These are phyloP conservation scores for Cichladusa arquata DNA, from an alignment of 2,113 vertebrate species.

Conservation along the genomic window DNA sequence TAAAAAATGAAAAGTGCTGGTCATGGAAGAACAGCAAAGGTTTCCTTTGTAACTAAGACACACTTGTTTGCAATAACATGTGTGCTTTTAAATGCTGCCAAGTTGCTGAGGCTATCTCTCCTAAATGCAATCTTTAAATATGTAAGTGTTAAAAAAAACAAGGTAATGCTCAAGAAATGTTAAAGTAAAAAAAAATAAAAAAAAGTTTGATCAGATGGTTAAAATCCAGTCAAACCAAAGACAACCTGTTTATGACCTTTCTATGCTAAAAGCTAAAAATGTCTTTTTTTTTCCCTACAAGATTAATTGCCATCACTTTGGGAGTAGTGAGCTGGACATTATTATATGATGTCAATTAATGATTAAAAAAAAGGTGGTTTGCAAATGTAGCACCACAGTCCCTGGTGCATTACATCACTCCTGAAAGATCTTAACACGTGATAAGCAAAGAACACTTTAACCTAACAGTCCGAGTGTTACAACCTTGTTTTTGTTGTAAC, in stretches of 20 bases:
- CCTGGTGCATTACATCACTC: slow-evolving; percentile 37
- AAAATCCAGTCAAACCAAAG: slow-evolving; percentile 39
- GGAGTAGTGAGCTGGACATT: slow-evolving; percentile 42
- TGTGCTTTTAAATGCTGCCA: slow-evolving; percentile 37
- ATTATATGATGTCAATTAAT: slow-evolving; percentile 59
- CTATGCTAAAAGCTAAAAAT: slow-evolving; percentile 46
- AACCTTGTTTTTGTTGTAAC: slow-evolving; percentile 40
- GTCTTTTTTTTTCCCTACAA: background rate
- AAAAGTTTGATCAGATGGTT: slow-evolving; percentile 37
- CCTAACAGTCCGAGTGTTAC: slow-evolving; percentile 51
- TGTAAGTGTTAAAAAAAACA: slow-evolving; percentile 53
- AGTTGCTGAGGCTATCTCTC: slow-evolving; percentile 35
- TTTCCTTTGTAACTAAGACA: slow-evolving; percentile 45
- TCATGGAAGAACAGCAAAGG: background rate
- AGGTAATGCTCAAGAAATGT: slow-evolving; percentile 34
- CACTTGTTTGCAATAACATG: slow-evolving; percentile 35
- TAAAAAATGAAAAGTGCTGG: background rate
- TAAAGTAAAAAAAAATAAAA: background rate
- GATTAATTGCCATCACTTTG: slow-evolving; percentile 49
- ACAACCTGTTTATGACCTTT: slow-evolving; percentile 44
- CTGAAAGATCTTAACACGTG: slow-evolving; percentile 47
- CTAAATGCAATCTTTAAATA: slow-evolving; percentile 26
- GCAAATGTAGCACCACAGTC: slow-evolving; percentile 27
- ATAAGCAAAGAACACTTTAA: slow-evolving; percentile 54
- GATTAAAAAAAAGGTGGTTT: slow-evolving; percentile 57